Percentiles rank a stretch among this genome's conserved stretches.
phyloP scores from a whole-genome alignment of 2,113 vertebrate species.

The Pseudorectes ferrugineus region DNA sequence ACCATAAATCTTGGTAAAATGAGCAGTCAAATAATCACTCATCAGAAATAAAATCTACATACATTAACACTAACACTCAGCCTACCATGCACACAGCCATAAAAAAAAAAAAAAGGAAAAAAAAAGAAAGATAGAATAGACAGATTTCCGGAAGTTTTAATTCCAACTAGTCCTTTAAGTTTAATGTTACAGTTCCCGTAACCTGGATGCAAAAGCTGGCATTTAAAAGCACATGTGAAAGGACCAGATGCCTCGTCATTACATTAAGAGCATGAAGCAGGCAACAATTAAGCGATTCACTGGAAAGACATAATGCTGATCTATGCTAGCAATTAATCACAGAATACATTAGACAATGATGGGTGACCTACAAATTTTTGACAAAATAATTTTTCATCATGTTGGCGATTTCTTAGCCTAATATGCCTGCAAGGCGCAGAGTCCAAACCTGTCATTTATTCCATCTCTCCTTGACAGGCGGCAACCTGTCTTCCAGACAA shows the following conservation, averaged over 20 bases:
- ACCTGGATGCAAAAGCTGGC: constrained; percentile 82
- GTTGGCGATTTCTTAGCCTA: constrained; percentile 95
- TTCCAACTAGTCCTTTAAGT: constrained; percentile 77
- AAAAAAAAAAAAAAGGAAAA: constrained; percentile 60
- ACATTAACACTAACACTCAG: constrained; percentile 93
- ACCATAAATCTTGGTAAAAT: constrained; percentile 99
- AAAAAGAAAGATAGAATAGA: constrained; percentile 64
- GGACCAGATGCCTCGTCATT: constrained; percentile 92
- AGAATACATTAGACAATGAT: constrained; percentile 98
- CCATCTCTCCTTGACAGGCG: constrained; percentile 93
- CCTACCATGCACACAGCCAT: constrained; percentile 78
- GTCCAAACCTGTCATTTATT: constrained; percentile 98
- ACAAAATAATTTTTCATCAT: constrained; percentile 99
- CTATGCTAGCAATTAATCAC: constrained; percentile 98
- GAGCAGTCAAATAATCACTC: constrained; percentile 99
- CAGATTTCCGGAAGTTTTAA: constrained; percentile 76
- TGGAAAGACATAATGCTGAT: constrained; percentile 98
- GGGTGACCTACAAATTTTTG: constrained; percentile 93
- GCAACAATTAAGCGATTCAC: constrained; percentile 95
- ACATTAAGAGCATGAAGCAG: constrained; percentile 93
- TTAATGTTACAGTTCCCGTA: constrained; percentile 75
- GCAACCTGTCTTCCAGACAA: constrained; percentile 97
- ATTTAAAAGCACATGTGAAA: constrained; percentile 87
- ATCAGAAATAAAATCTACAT: constrained; percentile 99
- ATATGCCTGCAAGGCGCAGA: constrained; percentile 96